Conservation (phyloP, 2,797 vertebrate genomes). For the Danio aesculapii region DNA sequence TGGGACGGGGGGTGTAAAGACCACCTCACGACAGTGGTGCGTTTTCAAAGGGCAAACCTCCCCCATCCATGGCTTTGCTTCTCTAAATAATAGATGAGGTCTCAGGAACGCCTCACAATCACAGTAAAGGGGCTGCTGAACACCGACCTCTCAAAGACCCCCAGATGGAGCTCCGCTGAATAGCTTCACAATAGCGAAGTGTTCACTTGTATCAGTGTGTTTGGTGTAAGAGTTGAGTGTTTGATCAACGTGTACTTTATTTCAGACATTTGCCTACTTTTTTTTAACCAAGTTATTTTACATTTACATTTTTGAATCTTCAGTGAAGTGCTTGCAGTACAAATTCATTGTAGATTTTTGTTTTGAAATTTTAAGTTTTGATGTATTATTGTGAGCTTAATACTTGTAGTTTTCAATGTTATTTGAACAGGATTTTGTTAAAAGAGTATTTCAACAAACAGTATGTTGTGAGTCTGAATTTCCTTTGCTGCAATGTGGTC, state of each 20-base stretch:
- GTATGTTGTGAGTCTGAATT: not conserved
- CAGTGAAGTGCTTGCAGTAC: not conserved
- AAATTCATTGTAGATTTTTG: not conserved
- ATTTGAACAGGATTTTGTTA: not conserved
- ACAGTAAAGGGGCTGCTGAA: slow-evolving; percentile 30
- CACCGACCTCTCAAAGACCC: slow-evolving; percentile 17
- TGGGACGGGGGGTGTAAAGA: slow-evolving; percentile 33
- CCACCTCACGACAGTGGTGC: slow-evolving; percentile 31
- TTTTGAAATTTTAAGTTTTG: not conserved
- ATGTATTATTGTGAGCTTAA: not conserved
- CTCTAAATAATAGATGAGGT: slow-evolving; percentile 56
- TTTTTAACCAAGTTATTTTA: not conserved
- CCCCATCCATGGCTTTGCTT: slow-evolving; percentile 51
- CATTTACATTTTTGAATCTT: not conserved
- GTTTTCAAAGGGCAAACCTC: slow-evolving; percentile 45
- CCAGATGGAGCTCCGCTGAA: slow-evolving; percentile 12
- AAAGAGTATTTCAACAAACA: not conserved
- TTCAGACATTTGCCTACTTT: not conserved
- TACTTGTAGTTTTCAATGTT: not conserved
- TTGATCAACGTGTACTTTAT: not conserved
- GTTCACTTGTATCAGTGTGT: not conserved
- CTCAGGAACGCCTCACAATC: slow-evolving; percentile 47
- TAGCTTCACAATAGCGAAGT: not conserved
- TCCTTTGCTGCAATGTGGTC: not conserved
- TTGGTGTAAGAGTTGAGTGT: not conserved